Evolutionary conservation across 92 coral and sea anemone species (phyloP), one percentile per base, ranked within the genome.

Genomic region (Metridium senile): DNA sequence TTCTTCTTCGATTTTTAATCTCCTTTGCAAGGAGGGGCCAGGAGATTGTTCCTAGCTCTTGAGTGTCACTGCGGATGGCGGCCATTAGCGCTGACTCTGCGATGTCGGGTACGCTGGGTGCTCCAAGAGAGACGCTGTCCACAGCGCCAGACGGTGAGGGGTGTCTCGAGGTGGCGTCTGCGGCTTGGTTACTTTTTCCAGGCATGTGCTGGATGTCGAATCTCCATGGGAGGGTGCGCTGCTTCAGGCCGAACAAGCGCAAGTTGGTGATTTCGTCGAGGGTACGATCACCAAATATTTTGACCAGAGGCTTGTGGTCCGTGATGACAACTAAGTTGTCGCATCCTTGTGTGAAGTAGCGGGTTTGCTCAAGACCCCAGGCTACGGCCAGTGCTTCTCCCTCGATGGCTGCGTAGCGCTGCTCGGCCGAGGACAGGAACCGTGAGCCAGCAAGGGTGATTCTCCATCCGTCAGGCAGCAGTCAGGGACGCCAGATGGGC

Each of bases 401-500:
- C 35, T 81, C 86, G 28, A 81, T 66, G 34, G 82, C 82, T 26
- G 82, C 86, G 30, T 81, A 81, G 54, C 86, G 74, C 45, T 81
- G 86, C 66, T 81, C 86, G 19, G 86, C 75, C 0, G 86, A 33
- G 11, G 75, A 61, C 1, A 74, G 82, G 74, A 71, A 72, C 0
- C 91, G 82, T 1, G 91, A 89, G 25, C 89, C 89, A 0, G 89
- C 91, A 16, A 89, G 70, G 66, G 94, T 75, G 73, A 89, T 83
- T 46, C 81, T 59, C 94, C 89, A 89, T 25, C 94, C 94, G 20
- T 66, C 81, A 0, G 81, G 78, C 86, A 86, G 79, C 91, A 86
- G 86, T 82, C 94, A 0, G 91, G 94, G 16, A 75, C 8, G 22
- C 82, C 79, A 0, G 86, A 82, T 13, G 84, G 75, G 72, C 94